Evolutionary conservation across 1,140 invertebrate species (phyloP), one percentile per base, ranked within the genome.

Genomic region (Brachionus plicatilis): DNA sequence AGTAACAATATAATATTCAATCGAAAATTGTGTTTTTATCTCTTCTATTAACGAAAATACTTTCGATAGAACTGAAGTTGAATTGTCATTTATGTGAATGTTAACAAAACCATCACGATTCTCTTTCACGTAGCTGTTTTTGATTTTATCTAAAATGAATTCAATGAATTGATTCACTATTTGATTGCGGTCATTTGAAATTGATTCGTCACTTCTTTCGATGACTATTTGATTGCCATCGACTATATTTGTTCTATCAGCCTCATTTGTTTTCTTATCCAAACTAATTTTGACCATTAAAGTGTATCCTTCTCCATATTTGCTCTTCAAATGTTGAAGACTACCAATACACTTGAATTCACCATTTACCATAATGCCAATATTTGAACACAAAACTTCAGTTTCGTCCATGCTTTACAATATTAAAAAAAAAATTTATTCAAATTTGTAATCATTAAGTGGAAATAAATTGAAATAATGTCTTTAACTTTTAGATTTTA

Each of bases 1-100:
- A 41, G 88, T 89, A 12, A 91, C 89, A 29, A 90, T 88, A 85
- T 91, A 92, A 85, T 91, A 90, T 86, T 92, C 91, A 33, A 92
- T 88, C 17, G 65, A 68, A 83, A 33, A 83, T 56, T 29, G 14
- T 33, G 20, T 9, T 41, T 83, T 83, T 20, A 53, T 53, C 12
- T 53, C 37, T 83, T 83, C 80, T 14, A 83, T 72, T 37, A 60
- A 3, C 43, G 56, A 65, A 47, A 68, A 85, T 37, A 68, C 12
- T 20, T 41, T 6, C 53, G 50, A 47, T 20, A 82, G 20, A 53
- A 65, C 65, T 43, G 14, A 65, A 29, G 79, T 82, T 41, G 79
- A 82, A 66, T 82, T 82, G 24, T 83, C 80, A 50, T 72, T 72
- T 37, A 83, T 53, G 47, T 83, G 80, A 56, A 83, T 68, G 27